Percentiles rank a stretch among this genome's conserved stretches.
Evolutionary conservation across 2,113 vertebrate genomes (phyloP).

Genomic region (Phalacrocorax brasilianus): DNA sequence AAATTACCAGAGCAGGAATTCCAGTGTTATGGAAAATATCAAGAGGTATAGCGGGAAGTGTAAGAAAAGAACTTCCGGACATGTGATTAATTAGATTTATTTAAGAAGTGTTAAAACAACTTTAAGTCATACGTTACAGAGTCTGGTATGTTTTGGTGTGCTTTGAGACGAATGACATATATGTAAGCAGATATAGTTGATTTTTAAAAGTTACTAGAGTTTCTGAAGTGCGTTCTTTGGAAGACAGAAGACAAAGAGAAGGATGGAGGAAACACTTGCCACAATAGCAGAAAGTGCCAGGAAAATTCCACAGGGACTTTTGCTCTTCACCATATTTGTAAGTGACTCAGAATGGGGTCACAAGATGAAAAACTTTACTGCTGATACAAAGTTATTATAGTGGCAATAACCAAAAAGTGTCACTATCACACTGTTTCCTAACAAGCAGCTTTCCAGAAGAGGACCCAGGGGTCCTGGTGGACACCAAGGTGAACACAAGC

Average conservation of each 20-base stretch:
- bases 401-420: not conserved
- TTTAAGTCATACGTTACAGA: not conserved
- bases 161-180: not conserved
- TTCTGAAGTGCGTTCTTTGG: not conserved
- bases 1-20: not conserved
- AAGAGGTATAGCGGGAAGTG: not conserved
- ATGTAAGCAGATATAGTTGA: not conserved
- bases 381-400: not conserved
- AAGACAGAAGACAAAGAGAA: not conserved
- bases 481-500: not conserved
- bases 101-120: not conserved
- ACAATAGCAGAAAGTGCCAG: not conserved
- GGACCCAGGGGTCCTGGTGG: not conserved
- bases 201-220: not conserved
- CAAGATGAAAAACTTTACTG: not conserved
- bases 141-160: not conserved
- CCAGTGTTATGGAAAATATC: not conserved
- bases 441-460: not conserved
- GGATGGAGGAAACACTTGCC: not conserved
- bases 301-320: not conserved
- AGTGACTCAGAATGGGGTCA: not conserved
- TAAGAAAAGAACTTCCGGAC: not conserved
- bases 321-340: not conserved
- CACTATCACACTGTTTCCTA: not conserved
- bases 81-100: not conserved